phyloP scores from a whole-genome alignment of 37 sponge, comb jelly and placozoan genomes.

The Corticium candelabrum region DNA sequence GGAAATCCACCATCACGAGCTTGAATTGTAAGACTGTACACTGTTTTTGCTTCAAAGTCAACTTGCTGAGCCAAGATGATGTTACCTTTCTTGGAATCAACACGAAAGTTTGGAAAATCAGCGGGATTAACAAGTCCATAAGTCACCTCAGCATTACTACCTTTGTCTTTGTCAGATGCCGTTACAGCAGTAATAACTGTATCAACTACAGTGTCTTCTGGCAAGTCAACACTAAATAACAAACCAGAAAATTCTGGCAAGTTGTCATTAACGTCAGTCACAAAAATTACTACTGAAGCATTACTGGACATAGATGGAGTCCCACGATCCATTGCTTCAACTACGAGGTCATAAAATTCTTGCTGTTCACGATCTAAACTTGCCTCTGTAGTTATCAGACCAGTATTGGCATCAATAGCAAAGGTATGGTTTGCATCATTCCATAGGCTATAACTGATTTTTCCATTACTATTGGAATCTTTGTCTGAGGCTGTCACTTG shows the following conservation, averaged over 20 bases:
- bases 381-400: neutral
- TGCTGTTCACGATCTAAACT: neutral
- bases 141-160: conserved; percentile 7
- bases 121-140: conserved; percentile 7
- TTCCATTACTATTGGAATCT: neutral
- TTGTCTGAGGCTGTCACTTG: neutral
- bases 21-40: neutral
- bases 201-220: neutral
- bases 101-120: neutral
- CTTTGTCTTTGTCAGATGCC: conserved; percentile 8
- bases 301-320: neutral
- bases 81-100: neutral
- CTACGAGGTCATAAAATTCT: neutral
- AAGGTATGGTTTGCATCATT: neutral
- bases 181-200: conserved; percentile 1
- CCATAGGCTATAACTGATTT: neutral
- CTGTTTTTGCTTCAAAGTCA: neutral
- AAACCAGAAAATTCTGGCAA: neutral
- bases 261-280: neutral
- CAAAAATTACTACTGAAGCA: neutral
- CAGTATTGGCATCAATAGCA: neutral
- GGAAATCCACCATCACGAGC: conserved; percentile 13
- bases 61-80: neutral
- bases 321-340: neutral
- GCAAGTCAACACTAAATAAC: neutral